Evolutionary conservation across 2,113 vertebrate species (phyloP), one percentile per base, ranked within the genome.

Genomic region (Ammodytes dubius): DNA sequence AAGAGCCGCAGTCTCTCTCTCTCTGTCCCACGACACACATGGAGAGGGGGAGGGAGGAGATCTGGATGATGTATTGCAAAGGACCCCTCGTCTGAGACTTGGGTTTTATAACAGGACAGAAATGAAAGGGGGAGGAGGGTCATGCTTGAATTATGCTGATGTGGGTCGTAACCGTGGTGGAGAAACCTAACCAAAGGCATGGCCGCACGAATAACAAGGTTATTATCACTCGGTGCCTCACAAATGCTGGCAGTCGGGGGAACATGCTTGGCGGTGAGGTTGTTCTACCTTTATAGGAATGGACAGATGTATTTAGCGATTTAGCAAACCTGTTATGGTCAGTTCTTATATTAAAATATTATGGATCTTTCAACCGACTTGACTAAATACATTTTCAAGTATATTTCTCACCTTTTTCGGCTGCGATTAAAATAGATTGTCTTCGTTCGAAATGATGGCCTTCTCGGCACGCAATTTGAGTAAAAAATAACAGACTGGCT

Each of bases 61-160:
- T 86, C 87, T 79, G 77, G 89, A 94, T 95, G 94, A 95, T 95
- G 92, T 95, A 95, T 93, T 91, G 87, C 87, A 89, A 82, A 78
- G 91, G 93, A 27, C 27, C 88, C 68, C 69, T 60, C 59, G 89
- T 65, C 83, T 87, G 83, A 73, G 88, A 91, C 89, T 87, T 69
- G 64, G 63, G 83, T 73, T 90, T 92, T 88, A 89, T 87, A 88
- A 89, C 88, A 87, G 87, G 85, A 88, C 82, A 87, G 83, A 89
- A 92, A 92, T 91, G 88, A 89, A 89, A 92, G 74, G 87, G 86
- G 93, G 90, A 79, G 83, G 90, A 85, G 89, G 85, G 88, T 92
- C 88, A 90, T 93, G 93, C 85, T 94, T 95, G 90, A 94, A 94
- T 95, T 94, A 95, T 95, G 94, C 92, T 94, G 94, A 95, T 95